phyloP scores from a whole-genome alignment of 2,797 vertebrate genomes.

The Pantherophis alleghaniensis region DNA sequence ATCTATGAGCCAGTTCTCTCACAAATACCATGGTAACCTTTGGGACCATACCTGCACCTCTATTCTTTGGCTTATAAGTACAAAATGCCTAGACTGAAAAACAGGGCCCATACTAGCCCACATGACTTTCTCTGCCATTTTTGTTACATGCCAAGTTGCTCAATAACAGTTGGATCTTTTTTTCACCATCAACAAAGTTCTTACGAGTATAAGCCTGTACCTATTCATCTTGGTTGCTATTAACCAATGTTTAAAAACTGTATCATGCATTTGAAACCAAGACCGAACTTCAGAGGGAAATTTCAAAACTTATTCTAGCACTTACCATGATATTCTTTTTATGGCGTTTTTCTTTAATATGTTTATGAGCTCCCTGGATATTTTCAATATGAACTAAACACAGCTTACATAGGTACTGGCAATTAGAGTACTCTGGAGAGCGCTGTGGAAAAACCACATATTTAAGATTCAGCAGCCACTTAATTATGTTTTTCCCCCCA shows the following conservation, averaged over 20 bases:
- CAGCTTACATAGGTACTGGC: conserved; percentile 96
- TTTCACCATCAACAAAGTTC: neutral
- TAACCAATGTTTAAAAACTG: neutral
- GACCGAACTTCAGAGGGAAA: neutral
- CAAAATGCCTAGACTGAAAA: neutral
- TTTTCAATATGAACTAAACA: conserved; percentile 97
- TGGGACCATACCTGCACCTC: neutral
- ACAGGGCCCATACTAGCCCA: neutral
- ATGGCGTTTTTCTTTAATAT: conserved; percentile 98
- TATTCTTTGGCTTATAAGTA: neutral
- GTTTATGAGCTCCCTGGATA: conserved; percentile 96
- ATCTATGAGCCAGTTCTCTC: neutral
- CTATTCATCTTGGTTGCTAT: neutral
- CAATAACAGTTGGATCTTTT: neutral
- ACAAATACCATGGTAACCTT: neutral
- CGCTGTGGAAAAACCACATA: conserved; percentile 73
- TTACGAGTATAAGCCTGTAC: neutral
- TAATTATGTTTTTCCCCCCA: conserved; percentile 11
- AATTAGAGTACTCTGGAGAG: conserved; percentile 94
- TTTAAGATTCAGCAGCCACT: conserved; percentile 34
- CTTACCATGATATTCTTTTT: conserved; percentile 97
- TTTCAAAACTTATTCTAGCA: conserved; percentile 11
- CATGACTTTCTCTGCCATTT: neutral
- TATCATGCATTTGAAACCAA: neutral
- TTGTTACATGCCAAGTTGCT: neutral